A percentile compares a stretch with the other conserved stretches of the same genome.
Evolutionary conservation across 1,140 invertebrate species (phyloP).

Genomic region (Lutraria rhynchaena): DNA sequence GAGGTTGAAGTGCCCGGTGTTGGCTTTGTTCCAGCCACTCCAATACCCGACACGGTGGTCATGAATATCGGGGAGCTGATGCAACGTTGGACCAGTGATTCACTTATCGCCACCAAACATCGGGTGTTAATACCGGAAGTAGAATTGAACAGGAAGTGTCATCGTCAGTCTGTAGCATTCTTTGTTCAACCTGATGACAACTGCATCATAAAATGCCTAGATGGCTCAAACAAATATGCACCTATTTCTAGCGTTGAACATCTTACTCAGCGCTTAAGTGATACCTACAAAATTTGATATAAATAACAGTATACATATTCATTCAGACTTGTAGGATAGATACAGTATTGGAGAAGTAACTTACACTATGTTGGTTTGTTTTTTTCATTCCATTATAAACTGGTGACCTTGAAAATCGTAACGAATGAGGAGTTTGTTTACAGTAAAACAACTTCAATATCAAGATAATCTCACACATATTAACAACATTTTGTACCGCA

Average conservation of each 20-base stretch:
- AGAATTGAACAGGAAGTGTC: constrained; percentile 84
- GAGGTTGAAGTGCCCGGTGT: constrained; percentile 72
- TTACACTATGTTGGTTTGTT: too few relatives aligned
- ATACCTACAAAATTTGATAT: too few relatives aligned
- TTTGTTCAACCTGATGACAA: constrained; percentile 89
- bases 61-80: constrained; percentile 63
- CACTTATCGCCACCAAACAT: constrained; percentile 83
- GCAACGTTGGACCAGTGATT: constrained; percentile 64
- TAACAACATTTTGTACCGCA: too few relatives aligned
- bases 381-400: too few relatives aligned
- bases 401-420: too few relatives aligned
- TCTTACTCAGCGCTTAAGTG: constrained; percentile 47
- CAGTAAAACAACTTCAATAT: too few relatives aligned
- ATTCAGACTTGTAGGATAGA: too few relatives aligned
- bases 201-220: constrained; percentile 85
- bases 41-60: constrained; percentile 56
- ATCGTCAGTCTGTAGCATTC: constrained; percentile 89
- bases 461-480: too few relatives aligned
- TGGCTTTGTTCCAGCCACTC: constrained; percentile 60
- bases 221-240: constrained; percentile 70
- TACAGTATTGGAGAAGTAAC: too few relatives aligned
- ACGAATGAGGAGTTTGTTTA: too few relatives aligned
- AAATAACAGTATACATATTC: too few relatives aligned
- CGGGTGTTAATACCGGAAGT: constrained; percentile 88
- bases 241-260: constrained; percentile 71